Percentiles rank a stretch among this genome's conserved stretches.
Conservation (phyloP, 1,140 invertebrate species). For the Hydropsyche tenuis region DNA sequence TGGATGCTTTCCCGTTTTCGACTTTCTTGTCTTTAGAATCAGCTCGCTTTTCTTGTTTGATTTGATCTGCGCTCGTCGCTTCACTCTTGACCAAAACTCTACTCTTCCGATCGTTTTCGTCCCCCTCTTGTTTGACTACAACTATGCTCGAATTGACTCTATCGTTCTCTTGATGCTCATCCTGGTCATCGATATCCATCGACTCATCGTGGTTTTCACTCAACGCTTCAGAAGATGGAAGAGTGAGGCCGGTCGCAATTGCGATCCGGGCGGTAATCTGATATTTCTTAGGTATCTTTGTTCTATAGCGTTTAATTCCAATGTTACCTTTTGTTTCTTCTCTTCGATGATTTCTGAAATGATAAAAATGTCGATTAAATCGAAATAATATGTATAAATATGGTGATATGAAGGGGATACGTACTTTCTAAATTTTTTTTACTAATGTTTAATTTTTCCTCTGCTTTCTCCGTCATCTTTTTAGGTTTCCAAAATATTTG, state of each 20-base stretch:
- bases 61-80: not conserved
- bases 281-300: slow-evolving; percentile 52
- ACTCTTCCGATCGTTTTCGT: slow-evolving; percentile 6
- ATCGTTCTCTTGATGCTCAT: not conserved
- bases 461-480: slow-evolving; percentile 64
- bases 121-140: slow-evolving; percentile 11
- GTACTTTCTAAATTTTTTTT: slow-evolving; percentile 64
- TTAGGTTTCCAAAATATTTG: slow-evolving; percentile 88
- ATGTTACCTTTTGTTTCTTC: slow-evolving; percentile 56
- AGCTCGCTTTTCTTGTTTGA: slow-evolving; percentile 16
- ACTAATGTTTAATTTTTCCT: slow-evolving; percentile 60
- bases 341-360: slow-evolving; percentile 60
- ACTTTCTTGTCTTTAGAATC: slow-evolving; percentile 3
- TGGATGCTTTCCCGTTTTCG: slow-evolving; percentile 13
- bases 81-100: not conserved
- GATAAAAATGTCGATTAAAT: slow-evolving; percentile 24
- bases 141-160: not conserved
- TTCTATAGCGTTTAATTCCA: slow-evolving; percentile 58
- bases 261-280: slow-evolving; percentile 39
- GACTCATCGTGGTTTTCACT: not conserved
- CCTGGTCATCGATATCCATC: slow-evolving; percentile 15
- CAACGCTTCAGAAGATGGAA: slow-evolving; percentile 11
- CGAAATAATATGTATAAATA: slow-evolving; percentile 8
- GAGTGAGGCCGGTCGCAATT: slow-evolving; percentile 27
- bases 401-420: slow-evolving; percentile 47